Conservation (phyloP, 2,113 vertebrate genomes). For the Myiozetetes cayanensis region DNA sequence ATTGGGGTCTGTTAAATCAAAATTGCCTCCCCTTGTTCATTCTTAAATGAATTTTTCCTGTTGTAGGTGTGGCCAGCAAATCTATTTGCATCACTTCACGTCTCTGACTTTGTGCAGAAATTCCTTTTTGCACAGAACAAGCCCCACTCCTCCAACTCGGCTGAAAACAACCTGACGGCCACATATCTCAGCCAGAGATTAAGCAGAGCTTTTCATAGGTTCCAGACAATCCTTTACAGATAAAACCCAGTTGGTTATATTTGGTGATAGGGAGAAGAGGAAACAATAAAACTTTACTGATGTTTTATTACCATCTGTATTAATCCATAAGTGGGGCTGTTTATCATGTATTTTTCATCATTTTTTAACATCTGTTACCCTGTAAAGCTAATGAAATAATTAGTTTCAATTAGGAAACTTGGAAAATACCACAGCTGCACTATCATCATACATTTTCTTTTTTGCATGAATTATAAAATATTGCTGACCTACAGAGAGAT, state of each 20-base stretch:
- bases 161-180: neutral
- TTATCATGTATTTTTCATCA: neutral
- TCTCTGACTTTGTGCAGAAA: neutral
- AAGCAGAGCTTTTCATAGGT: constrained; percentile 28
- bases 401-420: neutral
- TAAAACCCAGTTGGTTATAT: neutral
- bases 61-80: neutral
- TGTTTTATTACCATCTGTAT: neutral
- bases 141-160: neutral
- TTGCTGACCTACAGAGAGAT: neutral
- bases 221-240: constrained; percentile 9
- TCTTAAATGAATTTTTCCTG: neutral
- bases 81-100: neutral
- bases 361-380: neutral
- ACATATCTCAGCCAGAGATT: neutral
- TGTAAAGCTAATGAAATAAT: neutral
- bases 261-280: neutral
- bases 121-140: neutral
- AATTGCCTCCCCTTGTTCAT: neutral
- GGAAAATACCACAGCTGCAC: neutral
- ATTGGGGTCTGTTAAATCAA: neutral
- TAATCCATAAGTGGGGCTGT: neutral
- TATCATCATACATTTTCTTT: neutral
- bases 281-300: constrained; percentile 41
- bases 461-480: neutral